These are phyloP conservation scores for Sialis fuliginosa DNA, from an alignment of 2,888 invertebrate genomes.

Conservation along the genomic window DNA sequence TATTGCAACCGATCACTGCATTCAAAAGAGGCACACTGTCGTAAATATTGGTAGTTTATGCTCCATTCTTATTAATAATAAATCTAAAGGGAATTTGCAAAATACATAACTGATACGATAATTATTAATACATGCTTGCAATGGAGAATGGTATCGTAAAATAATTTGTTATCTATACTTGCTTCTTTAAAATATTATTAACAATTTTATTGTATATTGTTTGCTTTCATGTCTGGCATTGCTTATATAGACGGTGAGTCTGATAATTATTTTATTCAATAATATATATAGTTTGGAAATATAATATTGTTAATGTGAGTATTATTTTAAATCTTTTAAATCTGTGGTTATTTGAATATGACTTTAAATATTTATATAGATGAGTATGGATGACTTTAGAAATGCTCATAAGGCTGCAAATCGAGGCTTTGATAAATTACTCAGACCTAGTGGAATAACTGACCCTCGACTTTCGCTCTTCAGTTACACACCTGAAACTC, in stretches of 20 bases:
- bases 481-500: constrained; percentile 89
- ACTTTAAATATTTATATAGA: constrained; percentile 29
- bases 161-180: too few species aligned
- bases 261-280: constrained; percentile 7
- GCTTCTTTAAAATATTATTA: neutral
- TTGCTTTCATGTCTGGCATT: neutral
- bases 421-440: constrained; percentile 21
- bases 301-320: too few species aligned
- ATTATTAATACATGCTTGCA: too few species aligned
- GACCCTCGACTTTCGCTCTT: constrained; percentile 81
- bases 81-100: too few species aligned
- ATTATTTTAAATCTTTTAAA: too few species aligned
- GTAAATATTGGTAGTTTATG: too few species aligned
- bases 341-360: neutral
- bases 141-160: too few species aligned
- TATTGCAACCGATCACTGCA: too few species aligned
- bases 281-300: constrained; percentile 6
- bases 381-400: constrained; percentile 64
- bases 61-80: too few species aligned
- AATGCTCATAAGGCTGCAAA: constrained; percentile 35
- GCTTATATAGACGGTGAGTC: neutral
- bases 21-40: too few species aligned
- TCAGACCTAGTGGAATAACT: constrained; percentile 34
- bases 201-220: neutral
- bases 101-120: too few species aligned